Evolutionary conservation across 2,113 vertebrate genomes (phyloP), one percentile per base, ranked within the genome.

Genomic region (Nymphicus hollandicus): DNA sequence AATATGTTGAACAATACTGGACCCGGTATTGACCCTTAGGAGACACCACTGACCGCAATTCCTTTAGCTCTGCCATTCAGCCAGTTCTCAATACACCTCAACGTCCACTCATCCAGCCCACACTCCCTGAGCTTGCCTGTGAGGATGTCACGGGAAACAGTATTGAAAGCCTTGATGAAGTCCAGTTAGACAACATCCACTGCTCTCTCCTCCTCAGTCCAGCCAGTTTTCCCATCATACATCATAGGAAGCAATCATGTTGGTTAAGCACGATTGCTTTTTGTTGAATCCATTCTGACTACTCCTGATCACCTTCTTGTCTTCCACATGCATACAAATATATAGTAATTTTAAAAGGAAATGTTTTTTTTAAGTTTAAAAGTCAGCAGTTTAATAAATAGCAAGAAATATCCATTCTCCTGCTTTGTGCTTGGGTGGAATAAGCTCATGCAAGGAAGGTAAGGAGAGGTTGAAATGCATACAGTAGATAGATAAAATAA

Each of bases 281-380:
- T 58, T 24, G 56, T 22, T 35, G 22, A 58, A 35, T 58, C 33
- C 33, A 24, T 58, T 33, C 13, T 35, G 13, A 24, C 44, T 44
- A 44, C 44, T 44, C 44, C 44, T 44, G 44, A 44, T 44, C 44
- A 44, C 17, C 44, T 44, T 44, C 44, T 44, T 44, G 17, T 18
- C 44, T 44, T 44, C 44, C 44, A 44, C 44, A 44, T 44, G 44
- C 44, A 18, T 44, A 44, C 17, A 44, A 44, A 44, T 44, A 17
- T 9, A 13, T 10, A 35, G 22, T 11, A 16, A 76, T 64, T 92
- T 76, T 24, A 2, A 80, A 95, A 90, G 4, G 4, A 93, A 72
- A 55, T 33, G 0, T 0, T 17, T 78, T 3, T 66, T 69, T 56
- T 28, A 37, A 1, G 3, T 72, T 72, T 23, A 12, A 35, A 35